A percentile compares a stretch with the other conserved stretches of the same genome.
Evolutionary conservation across 1,140 invertebrate genomes (phyloP).

Genomic region (Heliconius nattereri): DNA sequence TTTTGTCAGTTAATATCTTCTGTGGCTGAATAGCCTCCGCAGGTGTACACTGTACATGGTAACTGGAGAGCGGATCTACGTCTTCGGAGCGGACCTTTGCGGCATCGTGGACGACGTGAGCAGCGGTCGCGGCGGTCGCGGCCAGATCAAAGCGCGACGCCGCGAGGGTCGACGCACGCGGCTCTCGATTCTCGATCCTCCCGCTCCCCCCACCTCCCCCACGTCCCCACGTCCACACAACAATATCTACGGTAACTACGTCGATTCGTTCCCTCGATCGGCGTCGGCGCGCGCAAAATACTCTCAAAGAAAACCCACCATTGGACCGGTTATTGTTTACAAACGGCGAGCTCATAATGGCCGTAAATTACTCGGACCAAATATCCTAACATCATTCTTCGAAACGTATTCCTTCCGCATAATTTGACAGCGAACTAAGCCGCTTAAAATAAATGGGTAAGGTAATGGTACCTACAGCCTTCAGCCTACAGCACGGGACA

Average conservation of each 20-base stretch:
- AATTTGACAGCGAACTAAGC: slow-evolving; percentile 43
- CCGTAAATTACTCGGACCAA: slow-evolving; percentile 65
- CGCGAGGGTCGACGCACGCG: slow-evolving; percentile 74
- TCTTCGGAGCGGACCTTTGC: slow-evolving; percentile 51
- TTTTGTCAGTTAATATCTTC: slow-evolving; percentile 34
- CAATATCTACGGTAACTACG: slow-evolving; percentile 55
- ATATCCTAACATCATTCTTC: slow-evolving; percentile 54
- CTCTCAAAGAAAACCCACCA: slow-evolving; percentile 65
- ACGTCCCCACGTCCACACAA: slow-evolving; percentile 41
- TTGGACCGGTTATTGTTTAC: slow-evolving; percentile 76
- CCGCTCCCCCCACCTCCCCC: slow-evolving; percentile 40
- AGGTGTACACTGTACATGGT: slow-evolving; percentile 62
- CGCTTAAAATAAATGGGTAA: slow-evolving; percentile 21
- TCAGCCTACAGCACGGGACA: neutral
- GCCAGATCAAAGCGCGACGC: slow-evolving; percentile 64
- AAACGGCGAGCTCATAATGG: slow-evolving; percentile 66
- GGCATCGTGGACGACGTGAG: slow-evolving; percentile 56
- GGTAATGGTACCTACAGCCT: too few relatives aligned
- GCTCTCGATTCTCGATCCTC: slow-evolving; percentile 62
- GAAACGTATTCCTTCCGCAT: slow-evolving; percentile 58
- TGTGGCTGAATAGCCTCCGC: slow-evolving; percentile 42
- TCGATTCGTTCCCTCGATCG: slow-evolving; percentile 56
- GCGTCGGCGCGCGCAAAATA: slow-evolving; percentile 61
- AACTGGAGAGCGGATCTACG: slow-evolving; percentile 51
- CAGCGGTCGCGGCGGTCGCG: slow-evolving; percentile 55